phyloP scores from a whole-genome alignment of 2,888 invertebrate species.

The Cephus nigrinus region DNA sequence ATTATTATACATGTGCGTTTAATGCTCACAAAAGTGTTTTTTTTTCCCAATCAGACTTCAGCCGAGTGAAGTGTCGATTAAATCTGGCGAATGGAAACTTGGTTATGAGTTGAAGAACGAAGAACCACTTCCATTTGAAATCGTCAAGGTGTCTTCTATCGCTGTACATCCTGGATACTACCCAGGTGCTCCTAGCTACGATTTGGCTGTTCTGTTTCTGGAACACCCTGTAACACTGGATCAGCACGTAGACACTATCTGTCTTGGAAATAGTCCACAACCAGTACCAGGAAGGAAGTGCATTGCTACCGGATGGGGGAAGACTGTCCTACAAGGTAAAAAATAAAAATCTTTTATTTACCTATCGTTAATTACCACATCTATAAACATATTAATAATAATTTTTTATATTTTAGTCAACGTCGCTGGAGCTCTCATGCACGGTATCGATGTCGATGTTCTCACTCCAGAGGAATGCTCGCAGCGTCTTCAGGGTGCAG shows the following conservation, averaged over 20 bases:
- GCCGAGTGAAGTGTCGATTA: conserved; percentile 77
- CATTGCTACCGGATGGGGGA: conserved; percentile 87
- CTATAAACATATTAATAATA: conserved; percentile 10
- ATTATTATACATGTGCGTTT: neutral
- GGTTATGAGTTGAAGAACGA: conserved; percentile 75
- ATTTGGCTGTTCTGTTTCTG: conserved; percentile 79
- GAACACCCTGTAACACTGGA: conserved; percentile 71
- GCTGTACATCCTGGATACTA: conserved; percentile 78
- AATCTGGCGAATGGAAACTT: conserved; percentile 87
- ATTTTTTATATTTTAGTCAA: conserved; percentile 70
- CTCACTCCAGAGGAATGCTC: conserved; percentile 74
- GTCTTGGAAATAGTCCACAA: conserved; percentile 75
- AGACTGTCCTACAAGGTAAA: conserved; percentile 79
- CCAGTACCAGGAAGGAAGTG: conserved; percentile 71
- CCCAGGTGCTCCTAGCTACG: conserved; percentile 72
- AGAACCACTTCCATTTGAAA: conserved; percentile 83
- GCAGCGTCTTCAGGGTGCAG: conserved; percentile 70
- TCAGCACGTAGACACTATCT: conserved; percentile 80
- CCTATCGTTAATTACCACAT: conserved; percentile 9
- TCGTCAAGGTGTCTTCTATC: conserved; percentile 77
- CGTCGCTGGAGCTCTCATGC: conserved; percentile 80
- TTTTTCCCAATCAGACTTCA: conserved; percentile 67
- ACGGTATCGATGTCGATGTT: conserved; percentile 76
- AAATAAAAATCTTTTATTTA: conserved; percentile 3
- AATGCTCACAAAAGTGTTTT: neutral